A percentile compares a stretch with the other conserved stretches of the same genome.
Conservation (phyloP, 2,113 vertebrate genomes). For the Plecturocebus donacophilus region DNA sequence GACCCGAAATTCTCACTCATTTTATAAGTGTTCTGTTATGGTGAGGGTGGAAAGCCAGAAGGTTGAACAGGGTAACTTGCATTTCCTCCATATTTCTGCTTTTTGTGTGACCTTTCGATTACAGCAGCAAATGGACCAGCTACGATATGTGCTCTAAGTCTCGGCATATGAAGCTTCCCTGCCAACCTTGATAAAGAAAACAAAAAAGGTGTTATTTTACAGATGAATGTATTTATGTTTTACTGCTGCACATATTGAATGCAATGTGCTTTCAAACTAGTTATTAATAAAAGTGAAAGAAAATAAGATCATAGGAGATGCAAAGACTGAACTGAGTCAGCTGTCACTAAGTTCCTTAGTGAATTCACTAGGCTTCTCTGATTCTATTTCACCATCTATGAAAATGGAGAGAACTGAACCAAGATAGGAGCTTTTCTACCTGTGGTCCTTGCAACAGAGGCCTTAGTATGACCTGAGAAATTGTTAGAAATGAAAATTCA, state of each 20-base stretch:
- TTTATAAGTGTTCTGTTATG: rapidly evolving
- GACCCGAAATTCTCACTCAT: background rate
- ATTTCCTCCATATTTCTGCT: background rate
- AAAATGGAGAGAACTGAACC: background rate
- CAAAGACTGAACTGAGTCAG: background rate
- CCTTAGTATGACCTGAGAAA: background rate
- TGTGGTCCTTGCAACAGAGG: background rate
- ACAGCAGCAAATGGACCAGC: background rate
- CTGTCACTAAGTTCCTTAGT: background rate
- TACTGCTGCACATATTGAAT: background rate
- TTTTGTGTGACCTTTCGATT: background rate
- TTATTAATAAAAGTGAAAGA: background rate
- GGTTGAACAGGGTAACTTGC: background rate
- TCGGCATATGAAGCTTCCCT: rapidly evolving
- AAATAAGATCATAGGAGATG: background rate
- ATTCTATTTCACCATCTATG: background rate
- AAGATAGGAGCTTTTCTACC: background rate
- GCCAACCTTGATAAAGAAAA: background rate
- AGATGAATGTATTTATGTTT: background rate
- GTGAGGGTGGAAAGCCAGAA: background rate
- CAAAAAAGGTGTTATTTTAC: background rate
- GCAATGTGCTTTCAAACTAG: background rate
- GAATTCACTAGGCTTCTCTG: background rate
- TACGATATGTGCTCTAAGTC: rapidly evolving
- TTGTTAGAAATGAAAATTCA: background rate